Evolutionary conservation across 2,797 vertebrate species (phyloP), one percentile per base, ranked within the genome.

Genomic region (Phataginus tetradactyla): DNA sequence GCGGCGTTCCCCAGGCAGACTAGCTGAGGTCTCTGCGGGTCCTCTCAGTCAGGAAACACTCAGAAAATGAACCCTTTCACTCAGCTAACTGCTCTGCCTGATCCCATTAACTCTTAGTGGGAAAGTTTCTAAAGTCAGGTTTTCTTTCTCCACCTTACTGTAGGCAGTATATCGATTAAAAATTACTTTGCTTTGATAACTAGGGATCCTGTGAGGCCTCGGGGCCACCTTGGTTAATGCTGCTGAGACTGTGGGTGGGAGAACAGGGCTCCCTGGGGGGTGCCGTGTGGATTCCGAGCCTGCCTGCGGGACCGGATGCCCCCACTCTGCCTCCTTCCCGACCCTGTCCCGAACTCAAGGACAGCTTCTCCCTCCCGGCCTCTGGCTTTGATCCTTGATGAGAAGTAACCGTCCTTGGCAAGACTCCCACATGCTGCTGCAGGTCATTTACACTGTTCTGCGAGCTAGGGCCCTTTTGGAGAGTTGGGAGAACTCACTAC

Each of bases 1-100:
- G 51, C 4, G 6, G 11, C 7, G 0, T 42, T 5, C 49, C 6
- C 21, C 4, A 0, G 20, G 53, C 21, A 32, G 63, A 12, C 2
- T 29, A 15, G 45, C 37, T 0, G 3, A 27, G 25, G 21, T 39
- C 45, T 45, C 45, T 45, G 45, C 72, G n/a, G 34, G 29, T 32
- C 53, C n/a, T 39, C 66, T 77, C 1, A 0, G 3, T 23, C 8
- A 8, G 23, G 51, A 29, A 17, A 51, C 15, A 4, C 14, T 23
- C 39, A 25, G 92, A 55, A 83, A 42, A 7, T 15, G 29, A 81
- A 61, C 20, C 42, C 32, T 66, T 49, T 53, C 34, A 6, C 69
- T 80, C 23, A 45, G 37, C 71, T 45, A 15, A 63, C 59, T 42
- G 4, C 27, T 59, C 81, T 39, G 11, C 53, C 61, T 32, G 15